A percentile compares a stretch with the other conserved stretches of the same genome.
Evolutionary conservation across 2,113 vertebrate genomes (phyloP).

Genomic region (Fregata magnificens): DNA sequence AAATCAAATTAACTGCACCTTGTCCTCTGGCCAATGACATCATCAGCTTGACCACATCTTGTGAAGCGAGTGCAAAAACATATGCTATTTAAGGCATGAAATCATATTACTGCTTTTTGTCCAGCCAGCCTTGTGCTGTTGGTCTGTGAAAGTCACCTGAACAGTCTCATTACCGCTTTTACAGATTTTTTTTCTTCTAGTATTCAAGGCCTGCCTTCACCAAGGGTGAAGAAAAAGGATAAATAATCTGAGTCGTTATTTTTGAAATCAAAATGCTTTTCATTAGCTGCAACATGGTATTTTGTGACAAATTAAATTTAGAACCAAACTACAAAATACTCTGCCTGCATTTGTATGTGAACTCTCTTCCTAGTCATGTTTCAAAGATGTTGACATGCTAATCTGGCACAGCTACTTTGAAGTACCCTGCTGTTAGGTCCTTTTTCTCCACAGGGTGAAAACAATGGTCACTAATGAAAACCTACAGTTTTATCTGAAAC

Average conservation of each 20-base stretch:
- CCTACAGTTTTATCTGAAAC: background rate
- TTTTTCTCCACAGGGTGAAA: constrained; percentile 16
- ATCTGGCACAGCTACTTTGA: constrained; percentile 8
- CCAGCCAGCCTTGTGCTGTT: constrained; percentile 46
- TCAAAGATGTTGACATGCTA: constrained; percentile 25
- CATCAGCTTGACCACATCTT: constrained; percentile 79
- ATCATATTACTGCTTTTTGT: constrained; percentile 71
- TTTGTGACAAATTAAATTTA: constrained; percentile 59
- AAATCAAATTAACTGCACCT: constrained; percentile 84
- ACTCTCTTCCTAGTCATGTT: background rate
- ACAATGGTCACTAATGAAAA: constrained; percentile 45
- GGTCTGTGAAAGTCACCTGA: constrained; percentile 64
- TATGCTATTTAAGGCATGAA: constrained; percentile 75
- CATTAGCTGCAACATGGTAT: constrained; percentile 21
- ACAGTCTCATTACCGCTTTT: constrained; percentile 32
- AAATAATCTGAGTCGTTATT: constrained; percentile 8
- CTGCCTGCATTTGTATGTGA: background rate
- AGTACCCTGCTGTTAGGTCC: constrained; percentile 4
- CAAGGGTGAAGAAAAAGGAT: background rate
- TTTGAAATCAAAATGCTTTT: constrained; percentile 55
- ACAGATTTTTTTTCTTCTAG: background rate
- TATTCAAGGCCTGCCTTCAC: constrained; percentile 29
- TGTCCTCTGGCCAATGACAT: constrained; percentile 80
- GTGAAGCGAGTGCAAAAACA: constrained; percentile 71
- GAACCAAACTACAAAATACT: background rate